Base-by-base conservation (phyloP, 1,140 invertebrate genomes). In the Orchesella cincta region DNA sequence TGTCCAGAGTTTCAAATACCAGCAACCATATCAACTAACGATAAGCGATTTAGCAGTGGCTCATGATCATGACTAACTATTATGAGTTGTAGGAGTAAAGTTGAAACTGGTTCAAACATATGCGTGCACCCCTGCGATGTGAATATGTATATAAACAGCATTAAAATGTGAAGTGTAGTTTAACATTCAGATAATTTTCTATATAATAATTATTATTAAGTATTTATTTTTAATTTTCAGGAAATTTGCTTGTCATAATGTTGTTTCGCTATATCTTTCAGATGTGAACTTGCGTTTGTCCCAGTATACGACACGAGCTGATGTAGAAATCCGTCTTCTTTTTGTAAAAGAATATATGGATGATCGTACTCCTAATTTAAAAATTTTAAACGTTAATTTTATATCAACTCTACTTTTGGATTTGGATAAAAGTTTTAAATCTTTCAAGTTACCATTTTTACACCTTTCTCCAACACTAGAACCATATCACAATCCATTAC, bases 401-500 rank as follows among this genome's bases (percentile, higher is more conserved):
- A 23, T 31, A 31, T 29, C 8, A 5, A 3, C 12, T 2, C 8
- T 33, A 73, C 3, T 14, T 31, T 3, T 31, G 2, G 8, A 20
- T 8, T 46, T n/a, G 23, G 2, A n/a, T 51, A 46, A 12, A n/a
- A 14, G 14, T 73, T 31, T 26, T 29, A 34, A 26, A 71, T 71
- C 34, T 64, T 26, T 8, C 20, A 67, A 1, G 35, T 62, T 54
- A 80, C 79, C 54, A 51, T 78, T 31, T 78, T 73, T 23, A 36
- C 3, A 0, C 79, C 79, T 46, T 78, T 74, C 23, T 80, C 73
- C 28, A 78, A 26, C 0, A 80, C 75, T 0, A 80, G 57, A 75
- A 80, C 78, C 51, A 57, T 74, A 28, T 80, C 79, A 74, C 77
- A 80, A 23, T 80, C 79, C 79, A 80, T 80, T 3, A 80, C 79